These are phyloP conservation scores for Drosophila colorata DNA, from an alignment of 2,888 invertebrate species.

Conservation along the genomic window DNA sequence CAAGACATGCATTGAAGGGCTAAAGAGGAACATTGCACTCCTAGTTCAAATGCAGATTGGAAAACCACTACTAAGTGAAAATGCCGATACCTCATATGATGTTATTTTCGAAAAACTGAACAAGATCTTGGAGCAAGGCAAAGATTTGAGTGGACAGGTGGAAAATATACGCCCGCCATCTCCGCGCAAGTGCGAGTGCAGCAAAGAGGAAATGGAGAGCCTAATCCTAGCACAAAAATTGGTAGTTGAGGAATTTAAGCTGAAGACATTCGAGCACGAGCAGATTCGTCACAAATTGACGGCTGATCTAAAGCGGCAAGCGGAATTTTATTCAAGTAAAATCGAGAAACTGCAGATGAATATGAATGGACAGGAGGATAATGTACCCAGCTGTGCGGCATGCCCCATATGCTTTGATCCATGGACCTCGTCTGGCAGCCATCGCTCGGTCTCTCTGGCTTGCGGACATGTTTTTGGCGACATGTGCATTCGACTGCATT, in stretches of 20 bases:
- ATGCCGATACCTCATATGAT: too few species aligned
- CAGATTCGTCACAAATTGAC: neutral
- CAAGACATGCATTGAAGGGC: neutral
- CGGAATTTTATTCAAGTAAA: neutral
- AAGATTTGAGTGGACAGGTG: neutral
- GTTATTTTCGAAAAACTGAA: too few species aligned
- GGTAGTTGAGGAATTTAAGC: neutral
- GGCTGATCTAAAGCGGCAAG: neutral
- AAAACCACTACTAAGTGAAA: too few species aligned
- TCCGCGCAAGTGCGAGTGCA: neutral
- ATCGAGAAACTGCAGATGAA: neutral
- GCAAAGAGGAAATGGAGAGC: neutral
- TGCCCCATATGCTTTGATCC: neutral
- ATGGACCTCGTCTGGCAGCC: neutral
- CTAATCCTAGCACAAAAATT: neutral
- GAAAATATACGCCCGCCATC: neutral
- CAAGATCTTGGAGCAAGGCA: neutral
- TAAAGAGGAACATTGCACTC: neutral
- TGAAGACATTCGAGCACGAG: neutral
- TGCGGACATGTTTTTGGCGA: conserved; percentile 15
- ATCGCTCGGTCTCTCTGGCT: neutral
- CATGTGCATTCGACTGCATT: neutral
- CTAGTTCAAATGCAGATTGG: too few species aligned
- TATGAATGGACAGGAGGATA: neutral
- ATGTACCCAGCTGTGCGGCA: neutral